Evolutionary conservation across 2,113 vertebrate genomes (phyloP).

Genomic region (Rhinolophus sinicus): DNA sequence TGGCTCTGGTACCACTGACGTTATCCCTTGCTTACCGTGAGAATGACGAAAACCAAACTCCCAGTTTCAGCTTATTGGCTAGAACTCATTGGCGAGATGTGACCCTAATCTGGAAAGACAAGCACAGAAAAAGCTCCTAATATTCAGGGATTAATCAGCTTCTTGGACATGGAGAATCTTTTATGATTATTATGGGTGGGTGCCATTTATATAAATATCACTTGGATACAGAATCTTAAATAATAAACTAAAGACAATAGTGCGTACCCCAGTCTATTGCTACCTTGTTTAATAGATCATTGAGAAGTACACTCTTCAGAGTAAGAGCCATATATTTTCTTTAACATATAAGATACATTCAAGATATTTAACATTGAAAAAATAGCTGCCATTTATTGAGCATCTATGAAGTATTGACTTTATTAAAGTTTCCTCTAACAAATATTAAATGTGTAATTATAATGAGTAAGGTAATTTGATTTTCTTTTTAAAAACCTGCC

Average conservation of each 20-base stretch:
- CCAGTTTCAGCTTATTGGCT: neutral
- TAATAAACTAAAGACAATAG: neutral
- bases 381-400: constrained; percentile 35
- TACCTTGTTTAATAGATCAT: neutral
- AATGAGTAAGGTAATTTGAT: neutral
- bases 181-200: neutral
- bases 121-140: neutral
- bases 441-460: constrained; percentile 27
- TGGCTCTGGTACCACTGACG: neutral
- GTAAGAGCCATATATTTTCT: neutral
- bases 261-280: neutral
- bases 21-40: neutral
- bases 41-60: neutral
- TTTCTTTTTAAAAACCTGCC: neutral
- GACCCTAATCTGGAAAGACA: neutral
- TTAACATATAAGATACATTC: neutral
- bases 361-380: constrained; percentile 11
- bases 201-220: constrained; percentile 3
- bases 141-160: neutral
- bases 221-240: neutral
- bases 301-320: neutral
- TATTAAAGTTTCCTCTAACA: neutral
- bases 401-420: neutral
- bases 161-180: neutral
- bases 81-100: neutral